These are phyloP conservation scores for Chrysolina americana DNA, from an alignment of 2,888 invertebrate species.

Conservation along the genomic window DNA sequence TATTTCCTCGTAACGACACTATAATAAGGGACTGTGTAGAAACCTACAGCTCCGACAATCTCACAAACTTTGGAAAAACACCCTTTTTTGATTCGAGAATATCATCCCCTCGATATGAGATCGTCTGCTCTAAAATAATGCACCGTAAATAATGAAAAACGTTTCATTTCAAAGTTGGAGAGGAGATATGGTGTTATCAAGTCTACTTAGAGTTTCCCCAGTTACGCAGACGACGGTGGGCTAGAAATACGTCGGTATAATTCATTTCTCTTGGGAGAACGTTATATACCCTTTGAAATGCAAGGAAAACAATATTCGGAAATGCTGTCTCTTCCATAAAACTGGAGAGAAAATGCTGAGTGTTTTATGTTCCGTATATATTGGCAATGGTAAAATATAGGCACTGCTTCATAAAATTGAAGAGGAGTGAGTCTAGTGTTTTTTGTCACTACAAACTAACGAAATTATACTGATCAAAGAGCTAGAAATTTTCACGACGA, in stretches of 20 bases:
- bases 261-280: background rate
- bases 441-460: too few relatives aligned
- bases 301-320: background rate
- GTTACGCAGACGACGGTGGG: background rate
- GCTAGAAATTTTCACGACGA: too few relatives aligned
- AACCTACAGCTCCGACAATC: background rate
- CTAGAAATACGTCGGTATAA: background rate
- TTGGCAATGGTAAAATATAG: too few relatives aligned
- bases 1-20: conserved; percentile 3
- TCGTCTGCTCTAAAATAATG: conserved; percentile 15
- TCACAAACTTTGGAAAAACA: background rate
- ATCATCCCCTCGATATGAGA: conserved; percentile 17
- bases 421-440: too few relatives aligned
- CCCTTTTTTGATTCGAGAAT: background rate
- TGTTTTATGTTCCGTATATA: too few relatives aligned
- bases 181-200: conserved; percentile 13
- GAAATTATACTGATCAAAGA: too few relatives aligned
- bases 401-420: too few relatives aligned
- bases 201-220: background rate
- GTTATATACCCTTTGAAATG: background rate
- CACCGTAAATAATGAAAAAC: conserved; percentile 10
- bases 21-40: conserved; percentile 5
- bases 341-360: too few relatives aligned
- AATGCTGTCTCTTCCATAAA: background rate
- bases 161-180: background rate